Conservation (phyloP, 2,113 vertebrate species). For the Prunella himalayana region DNA sequence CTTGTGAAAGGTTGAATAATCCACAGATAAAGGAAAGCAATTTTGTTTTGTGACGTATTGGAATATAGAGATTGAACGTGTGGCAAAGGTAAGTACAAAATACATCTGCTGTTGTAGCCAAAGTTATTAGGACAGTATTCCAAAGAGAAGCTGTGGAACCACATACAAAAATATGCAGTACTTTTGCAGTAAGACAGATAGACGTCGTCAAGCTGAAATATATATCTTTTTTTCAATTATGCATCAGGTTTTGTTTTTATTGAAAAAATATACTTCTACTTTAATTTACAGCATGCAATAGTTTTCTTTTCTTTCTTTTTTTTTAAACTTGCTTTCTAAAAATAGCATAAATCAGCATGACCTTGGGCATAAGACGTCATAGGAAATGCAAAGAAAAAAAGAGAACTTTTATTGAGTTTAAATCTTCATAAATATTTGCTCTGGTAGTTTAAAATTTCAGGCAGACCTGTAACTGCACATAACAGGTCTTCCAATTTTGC, state of each 20-base stretch:
- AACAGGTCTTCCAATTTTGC: not conserved
- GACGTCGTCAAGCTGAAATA: not conserved
- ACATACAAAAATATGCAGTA: not conserved
- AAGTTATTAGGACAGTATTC: not conserved
- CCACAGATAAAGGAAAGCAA: conserved; percentile 17
- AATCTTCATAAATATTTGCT: not conserved
- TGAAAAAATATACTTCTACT: not conserved
- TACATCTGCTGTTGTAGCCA: not conserved
- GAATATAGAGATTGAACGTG: not conserved
- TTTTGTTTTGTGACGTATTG: not conserved
- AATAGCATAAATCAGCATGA: not conserved
- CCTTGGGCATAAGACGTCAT: not conserved
- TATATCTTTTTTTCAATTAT: not conserved
- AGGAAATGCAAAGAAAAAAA: not conserved
- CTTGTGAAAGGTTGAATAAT: not conserved
- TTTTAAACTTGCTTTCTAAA: not conserved
- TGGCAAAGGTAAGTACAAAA: not conserved
- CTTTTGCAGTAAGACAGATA: not conserved
- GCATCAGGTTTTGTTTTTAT: not conserved
- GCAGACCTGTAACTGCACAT: not conserved
- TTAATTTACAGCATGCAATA: rapidly evolving
- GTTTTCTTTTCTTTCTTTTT: too few species aligned
- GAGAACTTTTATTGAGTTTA: not conserved
- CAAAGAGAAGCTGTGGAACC: not conserved
- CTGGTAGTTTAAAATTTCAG: not conserved